Evolutionary conservation across 2,888 invertebrate genomes (phyloP).

Genomic region (Hemaris fuciformis): DNA sequence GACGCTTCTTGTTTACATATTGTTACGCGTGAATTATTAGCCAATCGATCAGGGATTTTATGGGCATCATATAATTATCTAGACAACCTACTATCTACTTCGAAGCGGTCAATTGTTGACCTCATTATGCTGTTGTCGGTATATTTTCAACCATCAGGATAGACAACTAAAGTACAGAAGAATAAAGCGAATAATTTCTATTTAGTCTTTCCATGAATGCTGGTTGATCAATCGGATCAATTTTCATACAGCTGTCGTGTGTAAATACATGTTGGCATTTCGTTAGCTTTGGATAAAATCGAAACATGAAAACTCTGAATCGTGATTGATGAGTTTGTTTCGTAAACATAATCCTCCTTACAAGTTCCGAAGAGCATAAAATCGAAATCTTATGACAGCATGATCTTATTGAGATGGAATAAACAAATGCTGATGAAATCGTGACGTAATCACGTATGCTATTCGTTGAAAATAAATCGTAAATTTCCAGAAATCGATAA

Average conservation of each 20-base stretch:
- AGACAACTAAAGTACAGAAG: no score
- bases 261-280: neutral
- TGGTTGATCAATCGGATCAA: neutral
- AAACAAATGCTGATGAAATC: neutral
- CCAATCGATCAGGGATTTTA: neutral
- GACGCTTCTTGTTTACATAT: neutral
- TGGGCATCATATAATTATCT: neutral
- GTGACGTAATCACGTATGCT: neutral
- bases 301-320: neutral
- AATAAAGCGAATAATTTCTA: no score
- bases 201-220: no score
- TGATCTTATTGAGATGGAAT: neutral
- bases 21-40: neutral
- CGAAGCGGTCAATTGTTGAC: neutral
- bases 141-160: neutral
- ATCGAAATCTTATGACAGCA: neutral
- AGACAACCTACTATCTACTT: neutral
- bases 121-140: neutral
- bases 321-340: neutral
- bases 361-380: neutral
- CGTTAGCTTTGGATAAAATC: neutral
- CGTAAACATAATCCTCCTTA: neutral
- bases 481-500: constrained; percentile 7
- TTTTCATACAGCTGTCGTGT: neutral
- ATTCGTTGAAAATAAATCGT: neutral